These are phyloP conservation scores for Hirtodrosophila confusa DNA, from an alignment of 2,888 invertebrate species.

Conservation along the genomic window DNA sequence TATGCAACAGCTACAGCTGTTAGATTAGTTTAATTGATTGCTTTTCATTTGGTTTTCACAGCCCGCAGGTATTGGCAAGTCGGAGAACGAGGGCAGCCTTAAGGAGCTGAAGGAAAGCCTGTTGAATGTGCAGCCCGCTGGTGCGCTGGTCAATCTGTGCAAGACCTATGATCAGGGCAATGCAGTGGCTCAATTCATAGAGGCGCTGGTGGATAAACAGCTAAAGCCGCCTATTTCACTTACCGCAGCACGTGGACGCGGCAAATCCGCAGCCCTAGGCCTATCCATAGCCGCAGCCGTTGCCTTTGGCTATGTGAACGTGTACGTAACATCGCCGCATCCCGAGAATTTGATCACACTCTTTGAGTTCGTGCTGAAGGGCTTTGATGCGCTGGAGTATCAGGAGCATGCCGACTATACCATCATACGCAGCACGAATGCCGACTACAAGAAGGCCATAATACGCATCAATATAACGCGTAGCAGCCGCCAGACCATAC, in stretches of 20 bases:
- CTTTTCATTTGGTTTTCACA: constrained; percentile 18
- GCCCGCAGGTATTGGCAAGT: constrained; percentile 80
- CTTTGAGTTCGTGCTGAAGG: constrained; percentile 98
- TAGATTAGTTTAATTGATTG: not conserved
- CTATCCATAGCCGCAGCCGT: constrained; percentile 94
- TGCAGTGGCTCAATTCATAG: constrained; percentile 95
- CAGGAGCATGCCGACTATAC: constrained; percentile 98
- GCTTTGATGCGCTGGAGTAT: constrained; percentile 96
- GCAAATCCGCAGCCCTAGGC: constrained; percentile 98
- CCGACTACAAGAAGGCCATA: constrained; percentile 98
- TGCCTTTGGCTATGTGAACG: constrained; percentile 92
- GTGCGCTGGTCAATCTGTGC: constrained; percentile 93
- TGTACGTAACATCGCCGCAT: constrained; percentile 98
- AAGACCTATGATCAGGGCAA: constrained; percentile 97
- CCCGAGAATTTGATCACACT: constrained; percentile 99
- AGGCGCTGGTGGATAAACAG: constrained; percentile 96
- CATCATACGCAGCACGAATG: constrained; percentile 96
- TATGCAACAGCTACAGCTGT: too few species aligned
- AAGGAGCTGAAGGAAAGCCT: constrained; percentile 91
- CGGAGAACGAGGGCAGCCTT: constrained; percentile 87
- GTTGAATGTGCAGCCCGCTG: constrained; percentile 96
- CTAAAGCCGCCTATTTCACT: constrained; percentile 94
- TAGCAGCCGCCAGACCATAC: constrained; percentile 96
- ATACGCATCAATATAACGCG: constrained; percentile 95
- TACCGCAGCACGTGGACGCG: constrained; percentile 98